Evolutionary conservation across 2,888 invertebrate species (phyloP), one percentile per base, ranked within the genome.

Genomic region (Opisthograptis luteolata): DNA sequence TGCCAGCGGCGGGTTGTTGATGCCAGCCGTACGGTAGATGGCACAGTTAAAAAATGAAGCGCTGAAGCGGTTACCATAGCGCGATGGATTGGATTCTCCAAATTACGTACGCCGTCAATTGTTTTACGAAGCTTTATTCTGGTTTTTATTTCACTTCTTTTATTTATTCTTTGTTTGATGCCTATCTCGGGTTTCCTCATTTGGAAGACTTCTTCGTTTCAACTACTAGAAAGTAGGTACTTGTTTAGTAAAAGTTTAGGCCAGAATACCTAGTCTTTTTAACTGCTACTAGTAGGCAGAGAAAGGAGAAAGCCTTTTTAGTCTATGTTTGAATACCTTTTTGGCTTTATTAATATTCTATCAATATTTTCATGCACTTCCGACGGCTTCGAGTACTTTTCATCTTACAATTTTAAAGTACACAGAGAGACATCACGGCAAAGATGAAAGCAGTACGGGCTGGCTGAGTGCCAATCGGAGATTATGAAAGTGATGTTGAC

Each of bases 1-100:
- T 55, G 81, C 88, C 88, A 88, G 79, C 80, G 80, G 73, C 82
- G 78, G 43, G 45, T 49, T 55, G 56, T 55, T 58, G 47, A 51
- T 55, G 50, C 10, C 5, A 14, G 41, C 46, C 45, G 51, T 46
- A 53, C 52, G 46, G 47, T 58, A 61, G 58, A 58, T 58, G 61
- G 61, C 52, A 55, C 48, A 43, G 34, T 36, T 27, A 52, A 44
- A 56, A 57, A 59, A 54, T 15, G 32, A 24, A 25, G 19, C 12
- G 46, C 40, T 12, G 46, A 37, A 27, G 30, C 34, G 45, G 49
- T 41, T 58, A 52, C 49, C 32, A 32, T 47, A 49, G 39, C n/a
- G n/a, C 14, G 24, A 31, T 31, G 22, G 45, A 24, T 43, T 37
- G 44, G 15, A 37, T 13, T 15, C 20, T 28, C 19, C 17, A 13